Evolutionary conservation across 2,113 vertebrate genomes (phyloP).

Genomic region (Catharus fuscescens): DNA sequence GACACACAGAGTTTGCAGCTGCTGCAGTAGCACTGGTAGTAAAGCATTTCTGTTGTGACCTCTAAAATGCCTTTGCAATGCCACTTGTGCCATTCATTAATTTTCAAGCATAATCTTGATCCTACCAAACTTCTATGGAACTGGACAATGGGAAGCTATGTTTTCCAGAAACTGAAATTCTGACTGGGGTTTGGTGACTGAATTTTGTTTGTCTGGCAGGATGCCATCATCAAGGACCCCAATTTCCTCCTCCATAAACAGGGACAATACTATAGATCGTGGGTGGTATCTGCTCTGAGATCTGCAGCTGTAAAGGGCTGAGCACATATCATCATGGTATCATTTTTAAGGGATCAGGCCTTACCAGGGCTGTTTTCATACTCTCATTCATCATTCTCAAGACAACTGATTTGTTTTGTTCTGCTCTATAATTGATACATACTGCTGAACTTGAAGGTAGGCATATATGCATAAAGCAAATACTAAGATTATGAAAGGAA

Average conservation of each 20-base stretch:
- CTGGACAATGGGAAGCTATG: neutral
- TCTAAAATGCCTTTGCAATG: neutral
- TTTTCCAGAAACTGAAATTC: neutral
- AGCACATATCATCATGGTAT: neutral
- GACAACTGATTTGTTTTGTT: neutral
- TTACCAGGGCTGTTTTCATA: neutral
- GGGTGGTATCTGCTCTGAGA: neutral
- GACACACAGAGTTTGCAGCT: neutral
- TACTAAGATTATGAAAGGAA: neutral
- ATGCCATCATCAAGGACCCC: neutral
- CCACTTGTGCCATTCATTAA: neutral
- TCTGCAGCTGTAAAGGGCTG: neutral
- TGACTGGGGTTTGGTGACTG: neutral
- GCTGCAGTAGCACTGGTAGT: neutral
- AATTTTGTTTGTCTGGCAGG: neutral
- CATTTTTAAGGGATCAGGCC: neutral
- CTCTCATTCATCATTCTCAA: conserved; percentile 4
- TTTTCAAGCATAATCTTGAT: neutral
- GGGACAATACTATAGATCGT: neutral
- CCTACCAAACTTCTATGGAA: neutral
- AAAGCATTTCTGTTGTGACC: neutral
- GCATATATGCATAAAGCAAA: neutral
- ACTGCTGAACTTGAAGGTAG: neutral
- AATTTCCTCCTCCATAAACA: neutral
- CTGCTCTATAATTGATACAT: neutral